Conservation (phyloP, 2,113 vertebrate genomes). For the Saimiri boliviensis region DNA sequence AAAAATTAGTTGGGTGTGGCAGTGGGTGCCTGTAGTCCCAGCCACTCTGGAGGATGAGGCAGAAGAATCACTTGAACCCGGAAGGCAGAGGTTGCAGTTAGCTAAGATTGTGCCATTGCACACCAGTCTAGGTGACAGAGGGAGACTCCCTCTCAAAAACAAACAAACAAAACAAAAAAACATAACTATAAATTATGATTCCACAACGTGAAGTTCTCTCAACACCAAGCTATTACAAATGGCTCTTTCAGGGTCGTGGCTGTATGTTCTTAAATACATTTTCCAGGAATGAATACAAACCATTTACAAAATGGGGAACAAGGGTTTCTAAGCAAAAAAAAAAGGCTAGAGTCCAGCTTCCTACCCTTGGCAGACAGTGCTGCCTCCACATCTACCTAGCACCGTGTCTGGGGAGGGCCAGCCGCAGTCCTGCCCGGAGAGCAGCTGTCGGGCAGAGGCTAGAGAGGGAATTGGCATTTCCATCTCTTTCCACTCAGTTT, state of each 20-base stretch:
- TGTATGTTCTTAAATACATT: neutral
- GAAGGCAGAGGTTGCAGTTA: too few relatives aligned
- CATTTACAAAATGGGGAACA: neutral
- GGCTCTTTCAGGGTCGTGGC: neutral
- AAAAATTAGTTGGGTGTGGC: too few relatives aligned
- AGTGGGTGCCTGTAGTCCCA: too few relatives aligned
- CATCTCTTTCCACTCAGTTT: neutral
- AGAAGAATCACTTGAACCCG: too few relatives aligned
- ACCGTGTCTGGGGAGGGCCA: neutral
- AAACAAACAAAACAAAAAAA: too few relatives aligned
- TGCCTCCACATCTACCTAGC: neutral
- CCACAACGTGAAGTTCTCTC: neutral
- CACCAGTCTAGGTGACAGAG: too few relatives aligned
- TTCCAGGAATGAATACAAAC: neutral
- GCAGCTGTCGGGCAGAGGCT: neutral
- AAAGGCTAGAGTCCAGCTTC: neutral
- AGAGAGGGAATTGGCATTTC: neutral
- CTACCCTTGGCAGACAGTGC: neutral
- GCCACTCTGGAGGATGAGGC: too few relatives aligned
- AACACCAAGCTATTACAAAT: neutral
- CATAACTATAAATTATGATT: neutral
- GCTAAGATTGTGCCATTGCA: too few relatives aligned
- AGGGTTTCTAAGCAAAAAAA: neutral
- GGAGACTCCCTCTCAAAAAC: too few relatives aligned
- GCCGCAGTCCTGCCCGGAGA: neutral